Evolutionary conservation across 2,797 vertebrate species (phyloP).

Genomic region (Pangasius mekongensis): DNA sequence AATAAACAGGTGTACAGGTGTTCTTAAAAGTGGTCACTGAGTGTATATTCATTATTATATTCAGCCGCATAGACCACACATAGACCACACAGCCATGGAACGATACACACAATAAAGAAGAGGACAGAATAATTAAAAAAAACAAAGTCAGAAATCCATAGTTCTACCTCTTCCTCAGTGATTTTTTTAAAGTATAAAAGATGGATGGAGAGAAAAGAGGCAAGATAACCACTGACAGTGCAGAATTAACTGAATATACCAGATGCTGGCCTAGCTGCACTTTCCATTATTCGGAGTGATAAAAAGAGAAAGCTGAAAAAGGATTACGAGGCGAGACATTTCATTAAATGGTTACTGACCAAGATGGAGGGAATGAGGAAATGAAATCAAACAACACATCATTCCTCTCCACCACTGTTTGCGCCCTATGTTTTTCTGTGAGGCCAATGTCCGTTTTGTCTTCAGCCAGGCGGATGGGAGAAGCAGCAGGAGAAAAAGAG

Average conservation of each 20-base stretch:
- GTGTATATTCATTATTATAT: not conserved
- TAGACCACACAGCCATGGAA: conserved; percentile 15
- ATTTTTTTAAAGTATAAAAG: conserved; percentile 40
- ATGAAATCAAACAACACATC: conserved; percentile 73
- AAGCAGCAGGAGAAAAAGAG: conserved; percentile 41
- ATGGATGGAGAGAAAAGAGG: conserved; percentile 23
- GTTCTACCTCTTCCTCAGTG: conserved; percentile 9
- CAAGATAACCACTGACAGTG: conserved; percentile 10
- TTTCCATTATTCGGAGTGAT: conserved; percentile 31
- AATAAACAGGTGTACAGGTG: not conserved
- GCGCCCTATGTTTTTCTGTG: conserved; percentile 57
- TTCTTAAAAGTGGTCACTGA: not conserved
- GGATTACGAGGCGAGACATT: conserved; percentile 61
- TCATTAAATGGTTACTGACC: conserved; percentile 67
- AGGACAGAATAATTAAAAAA: conserved; percentile 49
- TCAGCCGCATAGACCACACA: not conserved
- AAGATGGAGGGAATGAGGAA: conserved; percentile 61
- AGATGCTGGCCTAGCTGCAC: not conserved
- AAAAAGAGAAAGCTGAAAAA: conserved; percentile 55
- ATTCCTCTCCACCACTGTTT: conserved; percentile 68
- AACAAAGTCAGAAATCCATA: conserved; percentile 26
- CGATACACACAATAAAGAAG: conserved; percentile 2
- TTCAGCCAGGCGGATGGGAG: conserved; percentile 56
- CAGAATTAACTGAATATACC: conserved; percentile 37
- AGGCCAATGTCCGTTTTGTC: conserved; percentile 67